These are phyloP conservation scores for Acropternis orthonyx DNA, from an alignment of 2,797 vertebrate genomes.

Conservation along the genomic window DNA sequence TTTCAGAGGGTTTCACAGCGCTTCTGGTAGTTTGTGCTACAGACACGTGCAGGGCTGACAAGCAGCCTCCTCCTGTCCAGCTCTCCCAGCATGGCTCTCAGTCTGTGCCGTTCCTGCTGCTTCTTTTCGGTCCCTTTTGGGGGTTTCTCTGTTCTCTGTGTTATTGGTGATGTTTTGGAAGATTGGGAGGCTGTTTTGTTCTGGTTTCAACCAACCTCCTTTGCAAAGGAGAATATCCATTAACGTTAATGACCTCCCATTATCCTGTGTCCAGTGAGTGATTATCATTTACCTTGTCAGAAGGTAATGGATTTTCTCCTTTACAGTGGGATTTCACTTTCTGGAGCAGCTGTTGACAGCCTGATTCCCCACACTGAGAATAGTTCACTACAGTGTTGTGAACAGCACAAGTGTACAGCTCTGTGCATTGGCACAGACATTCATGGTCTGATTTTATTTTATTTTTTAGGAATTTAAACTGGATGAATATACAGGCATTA, in stretches of 20 bases:
- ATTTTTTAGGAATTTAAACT: neutral
- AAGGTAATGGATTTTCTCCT: neutral
- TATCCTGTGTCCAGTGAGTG: neutral
- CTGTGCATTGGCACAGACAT: neutral
- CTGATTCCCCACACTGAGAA: neutral
- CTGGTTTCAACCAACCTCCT: neutral
- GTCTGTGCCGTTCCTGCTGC: neutral
- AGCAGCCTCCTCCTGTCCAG: neutral
- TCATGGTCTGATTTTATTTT: neutral
- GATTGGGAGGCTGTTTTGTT: neutral
- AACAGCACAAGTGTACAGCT: neutral
- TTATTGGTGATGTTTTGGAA: neutral
- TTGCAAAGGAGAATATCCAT: neutral
- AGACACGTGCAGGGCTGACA: neutral
- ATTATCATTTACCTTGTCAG: neutral
- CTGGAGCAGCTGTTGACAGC: neutral
- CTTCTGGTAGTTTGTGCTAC: neutral
- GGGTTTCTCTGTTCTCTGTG: neutral
- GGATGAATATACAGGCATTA: neutral
- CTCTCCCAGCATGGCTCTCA: neutral
- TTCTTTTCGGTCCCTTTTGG: neutral
- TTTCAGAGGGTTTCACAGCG: neutral
- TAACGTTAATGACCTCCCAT: neutral
- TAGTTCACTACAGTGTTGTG: neutral
- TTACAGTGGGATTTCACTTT: neutral